phyloP scores from a whole-genome alignment of 2,888 invertebrate species.

The Cheilosia grossa region DNA sequence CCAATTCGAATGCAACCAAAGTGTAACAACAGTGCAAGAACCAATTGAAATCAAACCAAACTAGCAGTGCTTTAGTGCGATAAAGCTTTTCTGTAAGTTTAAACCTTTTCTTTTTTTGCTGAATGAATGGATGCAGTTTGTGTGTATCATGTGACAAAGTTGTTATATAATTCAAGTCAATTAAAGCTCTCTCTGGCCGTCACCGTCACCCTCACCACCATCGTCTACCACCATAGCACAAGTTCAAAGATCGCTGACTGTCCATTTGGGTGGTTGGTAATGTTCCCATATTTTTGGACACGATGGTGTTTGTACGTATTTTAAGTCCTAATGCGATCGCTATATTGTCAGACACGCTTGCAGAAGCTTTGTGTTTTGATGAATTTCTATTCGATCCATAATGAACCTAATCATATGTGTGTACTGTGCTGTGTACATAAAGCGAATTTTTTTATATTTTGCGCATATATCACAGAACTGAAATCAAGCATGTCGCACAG shows the following conservation, averaged over 20 bases:
- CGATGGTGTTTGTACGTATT: constrained; percentile 9
- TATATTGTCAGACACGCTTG: constrained; percentile 18
- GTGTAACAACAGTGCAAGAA: constrained; percentile 45
- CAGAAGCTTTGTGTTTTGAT: constrained; percentile 52
- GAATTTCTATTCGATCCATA: constrained; percentile 39
- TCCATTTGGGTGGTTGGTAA: not conserved
- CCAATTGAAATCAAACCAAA: not conserved
- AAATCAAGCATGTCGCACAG: constrained; percentile 75
- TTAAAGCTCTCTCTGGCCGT: constrained; percentile 39
- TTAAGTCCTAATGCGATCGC: constrained; percentile 46
- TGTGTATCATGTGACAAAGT: constrained; percentile 49
- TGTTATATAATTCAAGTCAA: constrained; percentile 43
- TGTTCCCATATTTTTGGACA: not conserved
- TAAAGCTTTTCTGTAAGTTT: constrained; percentile 58
- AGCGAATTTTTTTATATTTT: constrained; percentile 27
- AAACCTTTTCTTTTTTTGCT: constrained; percentile 36
- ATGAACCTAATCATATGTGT: constrained; percentile 57
- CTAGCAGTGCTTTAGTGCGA: constrained; percentile 22
- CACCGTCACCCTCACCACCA: not conserved
- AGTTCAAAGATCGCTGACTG: constrained; percentile 16
- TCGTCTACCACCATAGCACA: not conserved
- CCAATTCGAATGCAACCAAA: constrained; percentile 41
- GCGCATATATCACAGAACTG: constrained; percentile 59
- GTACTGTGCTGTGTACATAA: constrained; percentile 20
- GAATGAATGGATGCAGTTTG: constrained; percentile 34